Percentiles rank a stretch among this genome's conserved stretches.
Conservation (phyloP, 2,113 vertebrate species). For the Psilopsiagon aymara region DNA sequence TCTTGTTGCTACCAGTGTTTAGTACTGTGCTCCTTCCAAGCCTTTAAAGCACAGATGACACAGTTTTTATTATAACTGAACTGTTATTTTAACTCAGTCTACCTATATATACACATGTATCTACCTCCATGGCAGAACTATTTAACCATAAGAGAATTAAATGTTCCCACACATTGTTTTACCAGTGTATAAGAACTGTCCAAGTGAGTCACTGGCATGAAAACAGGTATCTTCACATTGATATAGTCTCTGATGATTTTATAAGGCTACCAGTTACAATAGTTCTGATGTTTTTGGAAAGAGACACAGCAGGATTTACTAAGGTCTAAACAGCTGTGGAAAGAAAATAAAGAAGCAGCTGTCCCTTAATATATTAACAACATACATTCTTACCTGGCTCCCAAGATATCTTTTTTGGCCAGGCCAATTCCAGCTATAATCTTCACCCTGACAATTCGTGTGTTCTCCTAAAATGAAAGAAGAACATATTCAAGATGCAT, state of each 20-base stretch:
- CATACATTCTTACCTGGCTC: constrained; percentile 86
- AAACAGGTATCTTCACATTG: neutral
- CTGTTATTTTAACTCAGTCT: neutral
- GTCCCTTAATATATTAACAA: neutral
- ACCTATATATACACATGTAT: neutral
- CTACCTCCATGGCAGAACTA: neutral
- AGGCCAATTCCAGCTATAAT: constrained; percentile 90
- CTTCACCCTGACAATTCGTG: constrained; percentile 88
- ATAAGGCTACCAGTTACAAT: neutral
- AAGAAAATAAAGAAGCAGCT: neutral
- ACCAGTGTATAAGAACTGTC: neutral
- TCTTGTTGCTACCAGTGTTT: neutral
- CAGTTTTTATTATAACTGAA: neutral
- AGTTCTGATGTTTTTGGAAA: neutral
- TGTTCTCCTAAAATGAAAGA: constrained; percentile 80
- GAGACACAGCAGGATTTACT: neutral
- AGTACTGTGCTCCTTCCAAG: neutral
- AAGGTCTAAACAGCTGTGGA: neutral
- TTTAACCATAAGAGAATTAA: neutral
- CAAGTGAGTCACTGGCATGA: neutral
- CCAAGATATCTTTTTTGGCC: constrained; percentile 96
- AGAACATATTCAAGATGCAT: neutral
- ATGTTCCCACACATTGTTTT: neutral
- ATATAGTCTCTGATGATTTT: neutral
- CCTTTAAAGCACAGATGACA: neutral